Conservation (phyloP, 2,888 invertebrate genomes). For the Dyspetes luteomarginatus region DNA sequence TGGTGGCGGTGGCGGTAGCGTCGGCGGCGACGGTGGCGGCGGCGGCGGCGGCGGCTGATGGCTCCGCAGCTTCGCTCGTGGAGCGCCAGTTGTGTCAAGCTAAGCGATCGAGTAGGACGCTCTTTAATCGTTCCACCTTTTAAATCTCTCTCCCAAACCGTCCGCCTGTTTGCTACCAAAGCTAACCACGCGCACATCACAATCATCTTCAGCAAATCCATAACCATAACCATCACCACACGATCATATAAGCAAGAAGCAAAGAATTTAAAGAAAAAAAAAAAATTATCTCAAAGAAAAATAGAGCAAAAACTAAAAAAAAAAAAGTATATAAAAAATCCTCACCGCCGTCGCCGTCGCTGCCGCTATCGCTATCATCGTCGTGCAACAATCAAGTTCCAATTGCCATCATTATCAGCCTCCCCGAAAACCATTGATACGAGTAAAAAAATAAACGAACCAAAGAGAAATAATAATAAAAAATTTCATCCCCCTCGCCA, state of each 20-base stretch:
- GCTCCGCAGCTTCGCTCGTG: constrained; percentile 68
- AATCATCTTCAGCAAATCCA: constrained; percentile 16
- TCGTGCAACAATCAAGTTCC: constrained; percentile 37
- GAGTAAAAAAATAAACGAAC: constrained; percentile 13
- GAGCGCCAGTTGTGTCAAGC: constrained; percentile 83
- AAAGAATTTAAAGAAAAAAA: neutral
- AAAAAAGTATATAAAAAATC: constrained; percentile 1
- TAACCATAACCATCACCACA: constrained; percentile 37
- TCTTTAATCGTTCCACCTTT: constrained; percentile 81
- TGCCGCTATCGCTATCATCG: constrained; percentile 56
- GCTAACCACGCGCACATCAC: constrained; percentile 70
- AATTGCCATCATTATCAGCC: constrained; percentile 8
- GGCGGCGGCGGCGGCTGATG: constrained; percentile 70
- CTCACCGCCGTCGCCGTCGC: constrained; percentile 46
- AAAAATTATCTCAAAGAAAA: constrained; percentile 11
- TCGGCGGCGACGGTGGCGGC: constrained; percentile 63
- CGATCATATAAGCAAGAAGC: neutral
- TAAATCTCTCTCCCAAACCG: constrained; percentile 76
- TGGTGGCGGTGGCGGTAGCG: constrained; percentile 66
- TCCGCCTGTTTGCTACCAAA: constrained; percentile 72
- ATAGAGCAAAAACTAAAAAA: neutral
- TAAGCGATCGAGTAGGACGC: constrained; percentile 83
- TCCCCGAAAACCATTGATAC: constrained; percentile 30
- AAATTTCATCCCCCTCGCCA: constrained; percentile 35
- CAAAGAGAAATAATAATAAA: constrained; percentile 23